Base-by-base conservation (phyloP, 2,113 vertebrate species). In the Ctenodactylus gundi region DNA sequence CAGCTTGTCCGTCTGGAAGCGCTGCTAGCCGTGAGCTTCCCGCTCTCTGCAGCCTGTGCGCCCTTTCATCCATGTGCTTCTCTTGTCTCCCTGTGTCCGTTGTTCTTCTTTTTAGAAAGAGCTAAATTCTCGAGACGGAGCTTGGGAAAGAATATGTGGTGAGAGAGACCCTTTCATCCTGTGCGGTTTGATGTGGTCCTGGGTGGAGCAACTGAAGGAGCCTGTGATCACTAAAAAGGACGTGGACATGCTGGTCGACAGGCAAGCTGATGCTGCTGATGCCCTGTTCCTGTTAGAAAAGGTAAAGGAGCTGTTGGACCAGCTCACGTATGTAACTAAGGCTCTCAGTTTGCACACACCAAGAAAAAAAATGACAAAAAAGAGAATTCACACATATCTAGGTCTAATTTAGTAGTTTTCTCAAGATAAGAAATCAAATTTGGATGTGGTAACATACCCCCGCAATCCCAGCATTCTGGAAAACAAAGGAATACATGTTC, bases 171-270 rank as follows among this genome's bases (percentile, higher is more conserved):
- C 99, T 90, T 98, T 99, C 94, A 98, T 99, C 86, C 98, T 99
- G 27, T 98, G 99, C 64, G 93, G 98, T 86, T 98, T 99, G 90
- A 99, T 99, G 99, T 99, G 99, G 99, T 99, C 99, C 0, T 99
- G 99, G 99, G 98, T 99, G 95, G 99, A 99, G 95, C 99, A 99
- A 97, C 98, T 99, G 60, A 99, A 99, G 95, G 99, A 99, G 75
- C 99, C 99, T 0, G 62, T 99, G 91, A 97, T 99, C 97, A 99
- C 98, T 97, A 98, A 96, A 72, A 97, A 98, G 36, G 99, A 99
- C 34, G 44, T 99, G 62, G 98, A 98, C 62, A 93, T 98, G 70
- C 92, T 99, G 93, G 97, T 97, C 41, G 97, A 98, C 95, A 98
- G 98, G 7, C 96, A 88, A 60, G 95, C 95, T 8, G 98, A 98